phyloP scores from a whole-genome alignment of 2,797 vertebrate genomes.

The Alosa sapidissima region DNA sequence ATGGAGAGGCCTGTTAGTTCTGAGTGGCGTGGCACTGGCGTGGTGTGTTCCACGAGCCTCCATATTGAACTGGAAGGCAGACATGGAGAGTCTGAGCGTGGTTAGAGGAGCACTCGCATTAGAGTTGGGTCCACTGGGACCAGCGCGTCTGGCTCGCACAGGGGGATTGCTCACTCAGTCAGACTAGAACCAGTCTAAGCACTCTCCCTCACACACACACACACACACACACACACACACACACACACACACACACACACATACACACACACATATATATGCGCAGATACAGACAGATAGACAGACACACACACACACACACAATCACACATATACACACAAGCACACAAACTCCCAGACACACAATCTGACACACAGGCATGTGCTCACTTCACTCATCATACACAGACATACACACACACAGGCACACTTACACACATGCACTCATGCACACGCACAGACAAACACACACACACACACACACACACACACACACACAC shows the following conservation, averaged over 20 bases:
- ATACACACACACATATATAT: neutral
- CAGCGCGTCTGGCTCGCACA: neutral
- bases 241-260: neutral
- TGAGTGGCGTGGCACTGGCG: slow-evolving; percentile 35
- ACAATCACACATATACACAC: neutral
- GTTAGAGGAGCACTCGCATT: slow-evolving; percentile 40
- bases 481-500: neutral
- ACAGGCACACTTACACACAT: neutral
- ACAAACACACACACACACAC: neutral
- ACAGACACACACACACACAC: neutral
- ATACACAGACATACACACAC: neutral
- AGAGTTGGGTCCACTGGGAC: slow-evolving; percentile 34
- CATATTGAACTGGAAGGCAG: neutral
- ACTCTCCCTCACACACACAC: neutral
- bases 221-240: slow-evolving; percentile 4
- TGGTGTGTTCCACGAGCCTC: neutral
- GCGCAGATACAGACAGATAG: neutral
- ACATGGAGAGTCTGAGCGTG: neutral
- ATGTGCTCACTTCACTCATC: neutral
- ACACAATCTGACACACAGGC: neutral
- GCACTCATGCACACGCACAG: neutral
- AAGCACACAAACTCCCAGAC: neutral
- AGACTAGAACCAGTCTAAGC: neutral
- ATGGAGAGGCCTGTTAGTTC: slow-evolving; percentile 50
- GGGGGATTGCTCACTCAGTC: neutral